Conservation (phyloP, 2,113 vertebrate species). For the Mustelus asterias region DNA sequence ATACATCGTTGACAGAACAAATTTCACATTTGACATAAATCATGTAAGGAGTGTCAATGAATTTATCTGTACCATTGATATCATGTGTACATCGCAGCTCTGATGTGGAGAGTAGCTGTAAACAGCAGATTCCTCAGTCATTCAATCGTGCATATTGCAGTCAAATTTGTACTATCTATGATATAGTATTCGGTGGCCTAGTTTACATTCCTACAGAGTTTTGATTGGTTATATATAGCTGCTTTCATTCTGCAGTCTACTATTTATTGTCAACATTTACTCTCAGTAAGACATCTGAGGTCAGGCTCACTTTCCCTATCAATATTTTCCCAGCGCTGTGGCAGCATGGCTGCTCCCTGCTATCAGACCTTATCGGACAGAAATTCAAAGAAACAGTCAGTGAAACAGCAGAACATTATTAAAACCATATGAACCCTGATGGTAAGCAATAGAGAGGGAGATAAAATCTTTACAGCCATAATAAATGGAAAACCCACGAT, state of each 20-base stretch:
- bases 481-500: neutral
- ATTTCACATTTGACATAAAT: conserved; percentile 17
- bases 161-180: neutral
- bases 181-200: neutral
- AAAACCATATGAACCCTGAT: neutral
- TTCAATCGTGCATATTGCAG: neutral
- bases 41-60: neutral
- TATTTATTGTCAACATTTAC: neutral
- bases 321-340: neutral
- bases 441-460: neutral
- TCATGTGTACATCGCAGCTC: neutral
- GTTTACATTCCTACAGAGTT: neutral
- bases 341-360: neutral
- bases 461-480: neutral
- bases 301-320: neutral
- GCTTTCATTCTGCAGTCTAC: neutral
- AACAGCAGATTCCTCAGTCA: neutral
- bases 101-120: neutral
- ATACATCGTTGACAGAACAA: neutral
- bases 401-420: neutral
- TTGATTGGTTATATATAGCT: neutral
- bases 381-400: neutral
- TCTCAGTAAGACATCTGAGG: neutral
- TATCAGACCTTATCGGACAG: neutral
- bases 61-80: conserved; percentile 18